Base-by-base conservation (phyloP, 2,113 vertebrate genomes). In the Craseonycteris thonglongyai region DNA sequence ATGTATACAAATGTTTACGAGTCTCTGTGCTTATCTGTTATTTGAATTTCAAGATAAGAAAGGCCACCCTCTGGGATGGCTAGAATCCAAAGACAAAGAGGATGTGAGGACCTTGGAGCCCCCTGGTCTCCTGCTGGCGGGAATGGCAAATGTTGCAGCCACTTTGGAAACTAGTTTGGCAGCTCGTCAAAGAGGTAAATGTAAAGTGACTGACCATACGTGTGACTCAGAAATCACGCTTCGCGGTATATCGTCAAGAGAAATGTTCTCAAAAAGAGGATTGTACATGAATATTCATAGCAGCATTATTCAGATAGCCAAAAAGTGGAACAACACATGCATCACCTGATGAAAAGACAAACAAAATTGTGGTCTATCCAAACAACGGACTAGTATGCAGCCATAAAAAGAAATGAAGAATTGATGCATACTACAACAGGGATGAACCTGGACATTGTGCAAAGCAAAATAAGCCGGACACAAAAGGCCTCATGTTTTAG, bases 31-130 rank as follows among this genome's bases (percentile, higher is more conserved):
- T 58, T 49, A 65, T 78, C 2, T 76, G 7, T 65, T 58, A 65
- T n/a, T 93, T 87, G 69, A 80, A 95, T 86, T 86, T 95, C 49
- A 63, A 49, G 79, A 30, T 75, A 35, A n/a, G 76, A 74, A n/a
- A 58, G 58, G 35, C 21, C 18, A 63, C 24, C 42, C 24, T 18
- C 40, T 79, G 45, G 26, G 26, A 21, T 91, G 47, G 16, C 49
- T 59, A 21, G 26, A 59, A 28, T 59, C 47, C 21, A 59, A 71
- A 84, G 69, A 40, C 28, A 84, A n/a, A 1, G 21, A 59, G 30
- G 66, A 69, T 68, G 19, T 45, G 45, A 14, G 69, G 51, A 69
- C 45, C 49, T 35, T 30, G 26, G 45, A 45, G 38, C 21, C 0
- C n/a, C 0, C n/a, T 16, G n/a, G 71, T 42, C 3, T 24, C 2